phyloP scores from a whole-genome alignment of 2,888 invertebrate species.

The Nomada goodeniana region DNA sequence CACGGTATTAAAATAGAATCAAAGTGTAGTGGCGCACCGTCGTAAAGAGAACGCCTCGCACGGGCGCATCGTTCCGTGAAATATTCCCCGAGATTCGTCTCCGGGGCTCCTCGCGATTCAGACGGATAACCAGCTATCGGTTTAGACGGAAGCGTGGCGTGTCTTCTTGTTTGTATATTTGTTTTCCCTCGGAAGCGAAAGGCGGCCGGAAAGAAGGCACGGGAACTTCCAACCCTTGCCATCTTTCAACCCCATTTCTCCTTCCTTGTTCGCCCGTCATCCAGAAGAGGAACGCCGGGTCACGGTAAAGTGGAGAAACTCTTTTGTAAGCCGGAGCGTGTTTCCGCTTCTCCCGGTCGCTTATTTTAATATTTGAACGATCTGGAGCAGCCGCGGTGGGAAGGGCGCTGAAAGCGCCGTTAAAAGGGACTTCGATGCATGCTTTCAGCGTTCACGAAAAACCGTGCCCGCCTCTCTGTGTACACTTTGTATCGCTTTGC shows the following conservation, averaged over 20 bases:
- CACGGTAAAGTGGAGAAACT: slow-evolving; percentile 77
- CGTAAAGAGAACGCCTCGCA: neutral
- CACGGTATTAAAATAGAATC: slow-evolving; percentile 46
- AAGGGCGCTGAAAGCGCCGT: slow-evolving; percentile 75
- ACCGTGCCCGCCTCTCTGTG: neutral
- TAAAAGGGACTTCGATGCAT: slow-evolving; percentile 74
- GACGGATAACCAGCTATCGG: slow-evolving; percentile 21
- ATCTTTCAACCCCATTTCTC: slow-evolving; percentile 65
- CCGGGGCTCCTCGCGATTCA: neutral
- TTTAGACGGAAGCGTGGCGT: slow-evolving; percentile 22
- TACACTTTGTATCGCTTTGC: slow-evolving; percentile 8
- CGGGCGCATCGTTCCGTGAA: neutral
- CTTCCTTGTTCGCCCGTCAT: slow-evolving; percentile 12
- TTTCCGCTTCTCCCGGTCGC: slow-evolving; percentile 75
- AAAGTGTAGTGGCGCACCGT: slow-evolving; percentile 11
- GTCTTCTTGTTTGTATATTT: slow-evolving; percentile 55
- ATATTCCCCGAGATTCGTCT: neutral
- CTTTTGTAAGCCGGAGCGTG: slow-evolving; percentile 78
- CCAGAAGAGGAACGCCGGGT: slow-evolving; percentile 31
- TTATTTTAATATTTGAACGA: slow-evolving; percentile 78
- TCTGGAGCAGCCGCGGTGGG: slow-evolving; percentile 66
- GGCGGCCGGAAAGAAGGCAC: slow-evolving; percentile 30
- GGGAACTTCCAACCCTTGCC: slow-evolving; percentile 39
- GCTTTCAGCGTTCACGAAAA: slow-evolving; percentile 52
- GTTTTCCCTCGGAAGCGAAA: slow-evolving; percentile 47